Percentiles rank a stretch among this genome's conserved stretches.
Evolutionary conservation across 2,888 invertebrate genomes (phyloP).

Genomic region (Neelides folsomi): DNA sequence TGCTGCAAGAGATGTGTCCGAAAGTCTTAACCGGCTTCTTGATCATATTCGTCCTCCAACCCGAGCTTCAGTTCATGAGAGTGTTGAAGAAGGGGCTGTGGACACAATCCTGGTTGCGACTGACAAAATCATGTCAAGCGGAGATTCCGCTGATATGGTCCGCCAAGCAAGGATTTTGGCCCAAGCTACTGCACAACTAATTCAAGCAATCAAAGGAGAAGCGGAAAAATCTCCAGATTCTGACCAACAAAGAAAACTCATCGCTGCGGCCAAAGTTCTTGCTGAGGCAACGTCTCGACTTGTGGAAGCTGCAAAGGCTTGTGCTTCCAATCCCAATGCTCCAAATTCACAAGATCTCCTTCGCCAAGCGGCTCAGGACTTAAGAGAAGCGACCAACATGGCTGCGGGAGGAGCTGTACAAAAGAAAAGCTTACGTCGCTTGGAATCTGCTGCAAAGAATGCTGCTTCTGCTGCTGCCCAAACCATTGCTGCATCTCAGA

Average conservation of each 20-base stretch:
- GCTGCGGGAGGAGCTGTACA: slow-evolving; percentile 33
- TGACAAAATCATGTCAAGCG: slow-evolving; percentile 70
- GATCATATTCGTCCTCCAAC: slow-evolving; percentile 59
- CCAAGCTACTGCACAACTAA: slow-evolving; percentile 84
- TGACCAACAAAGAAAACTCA: slow-evolving; percentile 71
- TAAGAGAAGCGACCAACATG: slow-evolving; percentile 44
- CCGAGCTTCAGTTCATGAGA: slow-evolving; percentile 43
- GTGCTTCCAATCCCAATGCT: slow-evolving; percentile 73
- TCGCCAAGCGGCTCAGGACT: slow-evolving; percentile 76
- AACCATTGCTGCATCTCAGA: slow-evolving; percentile 65
- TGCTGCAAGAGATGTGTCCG: slow-evolving; percentile 77
- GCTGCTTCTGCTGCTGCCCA: slow-evolving; percentile 82
- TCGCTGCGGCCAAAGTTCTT: slow-evolving; percentile 76
- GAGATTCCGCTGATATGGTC: slow-evolving; percentile 87
- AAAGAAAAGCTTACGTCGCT: slow-evolving; percentile 24
- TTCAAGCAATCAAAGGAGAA: slow-evolving; percentile 86
- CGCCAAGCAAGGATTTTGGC: slow-evolving; percentile 79
- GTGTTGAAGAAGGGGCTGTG: slow-evolving; percentile 66
- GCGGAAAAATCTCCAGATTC: slow-evolving; percentile 77
- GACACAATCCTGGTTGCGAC: slow-evolving; percentile 72
- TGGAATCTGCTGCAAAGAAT: slow-evolving; percentile 61
- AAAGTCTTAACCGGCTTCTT: slow-evolving; percentile 74
- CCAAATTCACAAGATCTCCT: slow-evolving; percentile 68
- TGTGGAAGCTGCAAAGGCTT: slow-evolving; percentile 90
- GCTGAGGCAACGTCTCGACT: slow-evolving; percentile 94